These are phyloP conservation scores for Aporophyla nigra DNA, from an alignment of 2,888 invertebrate species.

Conservation along the genomic window DNA sequence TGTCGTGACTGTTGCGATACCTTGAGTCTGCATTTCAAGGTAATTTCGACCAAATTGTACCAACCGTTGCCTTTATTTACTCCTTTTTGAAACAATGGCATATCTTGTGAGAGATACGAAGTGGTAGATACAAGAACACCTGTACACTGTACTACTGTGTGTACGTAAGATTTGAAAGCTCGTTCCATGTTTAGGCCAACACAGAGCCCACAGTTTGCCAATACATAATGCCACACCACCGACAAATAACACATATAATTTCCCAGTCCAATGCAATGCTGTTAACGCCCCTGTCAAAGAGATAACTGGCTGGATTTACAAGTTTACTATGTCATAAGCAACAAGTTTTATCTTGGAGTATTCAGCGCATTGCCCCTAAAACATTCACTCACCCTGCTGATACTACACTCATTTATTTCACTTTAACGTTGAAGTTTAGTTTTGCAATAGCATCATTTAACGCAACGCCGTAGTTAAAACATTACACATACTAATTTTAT, in stretches of 20 bases:
- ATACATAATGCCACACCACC: slow-evolving; percentile 44
- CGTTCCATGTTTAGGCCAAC: slow-evolving; percentile 33
- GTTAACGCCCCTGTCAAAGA: slow-evolving; percentile 74
- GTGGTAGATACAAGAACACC: slow-evolving; percentile 15
- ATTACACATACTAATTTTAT: slow-evolving; percentile 59
- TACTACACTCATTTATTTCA: slow-evolving; percentile 59
- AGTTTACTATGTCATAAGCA: slow-evolving; percentile 71
- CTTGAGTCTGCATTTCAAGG: slow-evolving; percentile 59
- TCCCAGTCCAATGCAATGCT: slow-evolving; percentile 42
- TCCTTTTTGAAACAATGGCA: slow-evolving; percentile 49
- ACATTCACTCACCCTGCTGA: slow-evolving; percentile 57
- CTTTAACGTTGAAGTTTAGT: slow-evolving; percentile 38
- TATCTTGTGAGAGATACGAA: slow-evolving; percentile 29
- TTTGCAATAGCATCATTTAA: slow-evolving; percentile 55
- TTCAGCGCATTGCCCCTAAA: slow-evolving; percentile 52
- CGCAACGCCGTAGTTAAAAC: slow-evolving; percentile 41
- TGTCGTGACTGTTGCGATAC: slow-evolving; percentile 55
- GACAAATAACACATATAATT: slow-evolving; percentile 62
- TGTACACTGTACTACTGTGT: slow-evolving; percentile 1
- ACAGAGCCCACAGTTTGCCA: slow-evolving; percentile 44
- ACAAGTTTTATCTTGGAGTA: slow-evolving; percentile 57
- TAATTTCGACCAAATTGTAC: slow-evolving; percentile 48
- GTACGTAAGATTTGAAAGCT: slow-evolving; percentile 47
- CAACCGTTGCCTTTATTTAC: slow-evolving; percentile 37
- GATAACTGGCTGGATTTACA: slow-evolving; percentile 72